These are phyloP conservation scores for Scytalopus superciliaris DNA, from an alignment of 2,113 vertebrate species.

Conservation along the genomic window DNA sequence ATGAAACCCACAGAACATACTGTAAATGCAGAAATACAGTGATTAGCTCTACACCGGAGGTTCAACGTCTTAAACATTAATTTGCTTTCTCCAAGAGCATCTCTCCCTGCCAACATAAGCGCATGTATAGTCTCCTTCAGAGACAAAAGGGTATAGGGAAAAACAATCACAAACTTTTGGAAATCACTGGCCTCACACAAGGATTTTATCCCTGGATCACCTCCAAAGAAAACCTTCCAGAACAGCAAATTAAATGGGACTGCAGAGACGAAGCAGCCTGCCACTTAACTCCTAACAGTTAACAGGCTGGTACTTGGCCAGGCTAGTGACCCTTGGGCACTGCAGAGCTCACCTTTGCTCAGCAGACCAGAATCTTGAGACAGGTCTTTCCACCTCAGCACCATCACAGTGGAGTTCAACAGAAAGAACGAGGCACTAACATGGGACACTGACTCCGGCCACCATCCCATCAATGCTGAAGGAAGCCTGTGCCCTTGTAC, in stretches of 20 bases:
- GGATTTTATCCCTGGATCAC: slow-evolving; percentile 4
- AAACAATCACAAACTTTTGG: background rate
- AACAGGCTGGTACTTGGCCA: accelerated
- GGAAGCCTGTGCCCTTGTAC: background rate
- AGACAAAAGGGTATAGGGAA: background rate
- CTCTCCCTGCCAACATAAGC: slow-evolving; percentile 1
- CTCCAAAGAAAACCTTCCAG: slow-evolving; percentile 18
- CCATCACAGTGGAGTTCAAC: accelerated
- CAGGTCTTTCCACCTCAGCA: background rate
- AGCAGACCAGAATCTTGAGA: background rate
- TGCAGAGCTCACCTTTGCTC: background rate
- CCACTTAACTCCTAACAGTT: background rate
- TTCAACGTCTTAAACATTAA: background rate
- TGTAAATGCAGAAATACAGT: slow-evolving; percentile 33
- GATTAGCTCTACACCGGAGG: slow-evolving; percentile 49
- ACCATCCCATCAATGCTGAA: accelerated
- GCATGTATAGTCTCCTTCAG: background rate
- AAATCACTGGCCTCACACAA: background rate
- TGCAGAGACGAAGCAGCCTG: background rate
- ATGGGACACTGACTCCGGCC: background rate
- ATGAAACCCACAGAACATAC: slow-evolving; percentile 17
- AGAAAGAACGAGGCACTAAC: background rate
- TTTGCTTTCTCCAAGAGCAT: slow-evolving; percentile 25
- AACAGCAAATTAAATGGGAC: background rate
- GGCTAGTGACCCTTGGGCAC: background rate